Conservation (phyloP, 2,113 vertebrate genomes). For the Corynorhinus townsendii region DNA sequence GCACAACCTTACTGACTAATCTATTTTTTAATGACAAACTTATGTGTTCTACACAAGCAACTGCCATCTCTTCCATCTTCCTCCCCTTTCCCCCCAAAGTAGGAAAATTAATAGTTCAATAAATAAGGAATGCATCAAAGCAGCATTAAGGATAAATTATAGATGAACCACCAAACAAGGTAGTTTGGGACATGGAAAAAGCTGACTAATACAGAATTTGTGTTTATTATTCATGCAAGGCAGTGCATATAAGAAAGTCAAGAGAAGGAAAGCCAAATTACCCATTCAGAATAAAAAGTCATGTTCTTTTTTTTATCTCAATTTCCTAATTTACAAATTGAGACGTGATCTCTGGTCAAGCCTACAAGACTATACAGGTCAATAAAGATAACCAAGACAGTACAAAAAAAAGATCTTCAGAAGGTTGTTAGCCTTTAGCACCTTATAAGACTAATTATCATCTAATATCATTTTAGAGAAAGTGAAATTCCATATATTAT, state of each 20-base stretch:
- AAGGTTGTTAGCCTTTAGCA: background rate
- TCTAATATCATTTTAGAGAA: background rate
- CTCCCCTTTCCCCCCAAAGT: background rate
- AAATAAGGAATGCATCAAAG: background rate
- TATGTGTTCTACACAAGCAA: background rate
- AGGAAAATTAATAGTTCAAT: background rate
- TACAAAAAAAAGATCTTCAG: background rate
- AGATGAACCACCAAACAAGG: background rate
- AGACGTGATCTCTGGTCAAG: background rate
- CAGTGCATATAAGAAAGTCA: background rate
- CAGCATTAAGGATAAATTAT: background rate
- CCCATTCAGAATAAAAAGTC: background rate
- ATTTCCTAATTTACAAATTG: conserved; percentile 2
- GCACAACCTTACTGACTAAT: background rate
- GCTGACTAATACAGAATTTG: background rate
- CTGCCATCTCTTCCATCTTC: background rate
- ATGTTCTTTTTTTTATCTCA: background rate
- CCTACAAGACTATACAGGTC: background rate
- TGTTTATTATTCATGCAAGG: background rate
- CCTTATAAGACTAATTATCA: background rate
- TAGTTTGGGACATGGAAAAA: background rate
- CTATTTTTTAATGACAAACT: background rate
- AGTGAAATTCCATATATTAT: background rate
- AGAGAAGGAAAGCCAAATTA: background rate
- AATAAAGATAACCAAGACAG: background rate